phyloP scores from a whole-genome alignment of 2,113 vertebrate genomes.

The Thymallus thymallus region DNA sequence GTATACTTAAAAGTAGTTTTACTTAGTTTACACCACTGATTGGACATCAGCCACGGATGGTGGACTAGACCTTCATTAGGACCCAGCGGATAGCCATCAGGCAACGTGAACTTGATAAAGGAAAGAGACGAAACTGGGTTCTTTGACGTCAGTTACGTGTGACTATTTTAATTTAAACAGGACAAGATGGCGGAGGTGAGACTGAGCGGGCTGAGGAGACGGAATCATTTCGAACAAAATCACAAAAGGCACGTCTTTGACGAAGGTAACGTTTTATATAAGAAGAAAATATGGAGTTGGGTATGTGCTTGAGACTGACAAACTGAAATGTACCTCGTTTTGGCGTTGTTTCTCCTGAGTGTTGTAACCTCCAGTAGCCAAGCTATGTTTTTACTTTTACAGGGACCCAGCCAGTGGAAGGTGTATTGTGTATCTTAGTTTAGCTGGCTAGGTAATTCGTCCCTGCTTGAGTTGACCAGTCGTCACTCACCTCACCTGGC shows the following conservation, averaged over 20 bases:
- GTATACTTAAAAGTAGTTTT: too few species aligned
- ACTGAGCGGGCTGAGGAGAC: constrained; percentile 78
- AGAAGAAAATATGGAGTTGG: neutral
- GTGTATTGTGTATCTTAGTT: neutral
- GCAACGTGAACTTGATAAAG: constrained; percentile 13
- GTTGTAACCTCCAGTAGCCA: neutral
- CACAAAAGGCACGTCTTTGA: constrained; percentile 53
- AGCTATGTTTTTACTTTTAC: constrained; percentile 38
- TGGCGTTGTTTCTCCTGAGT: neutral
- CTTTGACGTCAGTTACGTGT: constrained; percentile 61
- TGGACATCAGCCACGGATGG: too few species aligned
- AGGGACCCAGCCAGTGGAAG: neutral
- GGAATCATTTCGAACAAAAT: constrained; percentile 64
- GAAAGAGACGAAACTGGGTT: constrained; percentile 21
- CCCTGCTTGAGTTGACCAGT: too few species aligned
- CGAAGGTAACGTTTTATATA: constrained; percentile 63
- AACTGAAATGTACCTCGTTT: constrained; percentile 51
- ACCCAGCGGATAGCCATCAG: neutral
- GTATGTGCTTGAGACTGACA: neutral
- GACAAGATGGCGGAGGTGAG: constrained; percentile 91
- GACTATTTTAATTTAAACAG: constrained; percentile 76
- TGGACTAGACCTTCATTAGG: neutral
- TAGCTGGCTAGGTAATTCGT: constrained; percentile 67
- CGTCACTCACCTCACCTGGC: constrained; percentile 42
- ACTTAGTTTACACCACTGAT: too few species aligned